A percentile compares a stretch with the other conserved stretches of the same genome.
Conservation (phyloP, 2,888 invertebrate species). For the Himalopsyche kuldschensis region DNA sequence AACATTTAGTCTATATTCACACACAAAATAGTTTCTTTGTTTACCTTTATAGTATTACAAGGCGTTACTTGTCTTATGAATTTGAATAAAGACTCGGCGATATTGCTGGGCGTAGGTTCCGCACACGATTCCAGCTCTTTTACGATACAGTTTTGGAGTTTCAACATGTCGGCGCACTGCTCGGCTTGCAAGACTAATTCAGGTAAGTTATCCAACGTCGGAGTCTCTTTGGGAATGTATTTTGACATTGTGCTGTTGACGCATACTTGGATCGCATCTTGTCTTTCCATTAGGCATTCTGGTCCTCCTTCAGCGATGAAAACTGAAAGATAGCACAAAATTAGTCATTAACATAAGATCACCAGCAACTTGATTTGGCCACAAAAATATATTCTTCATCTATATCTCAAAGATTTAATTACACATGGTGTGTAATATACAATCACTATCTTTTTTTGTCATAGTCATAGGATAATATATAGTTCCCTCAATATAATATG, state of each 20-base stretch:
- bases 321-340: slow-evolving; percentile 55
- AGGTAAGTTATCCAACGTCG: slow-evolving; percentile 57
- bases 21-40: no score
- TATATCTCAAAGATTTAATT: no score
- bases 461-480: no score
- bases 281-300: slow-evolving; percentile 68
- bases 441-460: no score
- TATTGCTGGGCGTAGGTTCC: slow-evolving; percentile 78
- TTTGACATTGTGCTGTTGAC: slow-evolving; percentile 63
- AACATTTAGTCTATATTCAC: no score
- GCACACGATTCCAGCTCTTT: slow-evolving; percentile 65
- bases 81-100: slow-evolving; percentile 74
- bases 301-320: slow-evolving; percentile 82
- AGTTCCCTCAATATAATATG: no score
- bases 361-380: no score
- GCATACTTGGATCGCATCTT: slow-evolving; percentile 64
- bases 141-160: slow-evolving; percentile 63
- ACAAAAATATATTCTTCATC: no score
- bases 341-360: no score
- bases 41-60: slow-evolving; percentile 48
- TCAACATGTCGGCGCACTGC: slow-evolving; percentile 58
- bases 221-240: slow-evolving; percentile 52
- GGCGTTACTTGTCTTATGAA: slow-evolving; percentile 70
- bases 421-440: no score
- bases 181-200: slow-evolving; percentile 61